Evolutionary conservation across 2,888 invertebrate genomes (phyloP).

Genomic region (Cerastis leucographa): DNA sequence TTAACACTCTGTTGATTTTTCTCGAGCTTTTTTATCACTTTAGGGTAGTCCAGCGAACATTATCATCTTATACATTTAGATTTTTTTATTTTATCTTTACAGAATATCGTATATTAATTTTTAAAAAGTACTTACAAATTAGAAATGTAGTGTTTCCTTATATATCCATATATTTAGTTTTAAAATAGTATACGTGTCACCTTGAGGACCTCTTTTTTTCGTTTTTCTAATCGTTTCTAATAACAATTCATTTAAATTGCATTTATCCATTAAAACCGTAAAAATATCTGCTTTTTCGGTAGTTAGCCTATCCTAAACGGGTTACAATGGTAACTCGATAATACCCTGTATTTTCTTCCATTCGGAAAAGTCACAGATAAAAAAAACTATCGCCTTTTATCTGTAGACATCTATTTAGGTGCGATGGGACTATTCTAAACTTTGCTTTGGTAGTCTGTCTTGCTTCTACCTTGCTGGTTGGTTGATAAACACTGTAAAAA

Average conservation of each 20-base stretch:
- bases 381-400: not conserved
- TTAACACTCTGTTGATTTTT: not conserved
- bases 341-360: slow-evolving; percentile 26
- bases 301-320: not conserved
- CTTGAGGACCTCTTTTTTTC: not conserved
- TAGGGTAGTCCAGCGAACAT: not conserved
- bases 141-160: not conserved
- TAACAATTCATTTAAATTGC: not conserved
- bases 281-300: not conserved
- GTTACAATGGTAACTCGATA: not conserved
- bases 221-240: not conserved
- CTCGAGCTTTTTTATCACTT: not conserved
- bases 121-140: not conserved
- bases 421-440: slow-evolving; percentile 1
- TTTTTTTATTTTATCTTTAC: no score
- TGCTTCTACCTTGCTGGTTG: not conserved
- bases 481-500: not conserved
- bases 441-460: not conserved
- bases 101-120: no score
- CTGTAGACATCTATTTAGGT: not conserved
- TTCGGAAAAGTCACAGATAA: slow-evolving; percentile 10
- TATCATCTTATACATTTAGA: no score
- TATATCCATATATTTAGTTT: not conserved
- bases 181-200: not conserved
- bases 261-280: not conserved